phyloP scores from a whole-genome alignment of 2,888 invertebrate species.

The Ernsta delagoae region DNA sequence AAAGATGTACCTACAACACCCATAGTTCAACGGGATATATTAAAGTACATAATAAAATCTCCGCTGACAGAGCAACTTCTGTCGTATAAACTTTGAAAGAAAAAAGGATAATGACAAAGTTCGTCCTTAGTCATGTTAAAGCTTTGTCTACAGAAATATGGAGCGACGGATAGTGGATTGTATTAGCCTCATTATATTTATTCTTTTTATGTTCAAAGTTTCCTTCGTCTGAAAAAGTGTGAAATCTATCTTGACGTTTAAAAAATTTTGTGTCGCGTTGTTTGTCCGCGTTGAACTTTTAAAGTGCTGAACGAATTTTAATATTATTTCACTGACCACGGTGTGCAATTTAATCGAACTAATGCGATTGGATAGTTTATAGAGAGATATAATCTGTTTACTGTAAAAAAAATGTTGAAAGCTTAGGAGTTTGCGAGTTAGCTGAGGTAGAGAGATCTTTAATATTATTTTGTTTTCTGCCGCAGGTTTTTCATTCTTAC shows the following conservation, averaged over 20 bases:
- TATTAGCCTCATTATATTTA: slow-evolving; percentile 6
- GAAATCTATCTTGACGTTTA: background rate
- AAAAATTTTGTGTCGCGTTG: too few species aligned
- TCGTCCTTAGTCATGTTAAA: slow-evolving; percentile 22
- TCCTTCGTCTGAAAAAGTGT: background rate
- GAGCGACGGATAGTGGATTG: slow-evolving; percentile 4
- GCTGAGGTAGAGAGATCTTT: too few species aligned
- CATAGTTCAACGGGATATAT: slow-evolving; percentile 16
- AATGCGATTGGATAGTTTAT: too few species aligned
- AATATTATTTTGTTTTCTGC: too few species aligned
- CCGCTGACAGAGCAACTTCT: slow-evolving; percentile 27
- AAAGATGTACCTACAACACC: slow-evolving; percentile 5
- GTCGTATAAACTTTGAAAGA: slow-evolving; percentile 28
- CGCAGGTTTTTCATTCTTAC: too few species aligned
- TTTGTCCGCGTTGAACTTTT: too few species aligned
- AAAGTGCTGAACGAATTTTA: too few species aligned
- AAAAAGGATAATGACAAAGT: slow-evolving; percentile 29
- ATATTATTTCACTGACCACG: too few species aligned
- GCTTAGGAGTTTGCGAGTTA: too few species aligned
- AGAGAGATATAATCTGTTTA: too few species aligned
- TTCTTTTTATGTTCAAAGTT: background rate
- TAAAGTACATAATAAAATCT: slow-evolving; percentile 32
- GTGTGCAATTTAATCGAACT: too few species aligned
- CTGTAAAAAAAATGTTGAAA: too few species aligned
- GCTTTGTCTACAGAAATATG: slow-evolving; percentile 1